phyloP scores from a whole-genome alignment of 2,888 invertebrate species.

The Tribolium freemani region DNA sequence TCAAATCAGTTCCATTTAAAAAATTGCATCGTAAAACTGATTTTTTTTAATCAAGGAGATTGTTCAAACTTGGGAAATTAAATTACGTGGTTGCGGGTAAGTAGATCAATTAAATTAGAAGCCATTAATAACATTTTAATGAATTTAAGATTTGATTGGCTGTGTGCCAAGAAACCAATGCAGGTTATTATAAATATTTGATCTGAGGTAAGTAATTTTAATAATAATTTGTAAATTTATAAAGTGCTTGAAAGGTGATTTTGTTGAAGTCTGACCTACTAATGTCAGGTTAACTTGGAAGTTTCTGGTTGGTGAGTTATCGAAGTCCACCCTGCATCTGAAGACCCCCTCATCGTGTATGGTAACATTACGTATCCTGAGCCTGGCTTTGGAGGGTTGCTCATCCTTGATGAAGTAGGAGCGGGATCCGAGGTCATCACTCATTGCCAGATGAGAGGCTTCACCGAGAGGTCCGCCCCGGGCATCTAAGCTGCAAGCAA shows the following conservation, averaged over 20 bases:
- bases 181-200: not conserved
- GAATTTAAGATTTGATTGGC: not conserved
- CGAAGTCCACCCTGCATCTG: conserved; percentile 90
- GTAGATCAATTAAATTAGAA: not conserved
- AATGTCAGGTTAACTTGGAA: conserved; percentile 88
- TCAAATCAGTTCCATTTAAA: not conserved
- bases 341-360: conserved; percentile 86
- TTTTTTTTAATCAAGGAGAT: not conserved
- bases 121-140: not conserved
- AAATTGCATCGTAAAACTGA: not conserved
- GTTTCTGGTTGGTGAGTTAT: conserved; percentile 90
- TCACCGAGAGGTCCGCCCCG: conserved; percentile 77
- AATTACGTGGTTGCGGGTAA: not conserved
- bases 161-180: not conserved
- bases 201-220: not conserved
- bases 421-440: conserved; percentile 82
- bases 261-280: conserved; percentile 77
- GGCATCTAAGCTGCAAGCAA: conserved; percentile 80
- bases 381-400: conserved; percentile 79
- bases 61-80: too few relatives aligned
- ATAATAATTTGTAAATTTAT: not conserved
- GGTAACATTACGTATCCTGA: conserved; percentile 81
- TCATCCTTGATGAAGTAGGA: conserved; percentile 82
- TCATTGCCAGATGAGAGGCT: conserved; percentile 83
- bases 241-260: not conserved